These are phyloP conservation scores for Apotomis capreana DNA, from an alignment of 2,888 invertebrate species.

Conservation along the genomic window DNA sequence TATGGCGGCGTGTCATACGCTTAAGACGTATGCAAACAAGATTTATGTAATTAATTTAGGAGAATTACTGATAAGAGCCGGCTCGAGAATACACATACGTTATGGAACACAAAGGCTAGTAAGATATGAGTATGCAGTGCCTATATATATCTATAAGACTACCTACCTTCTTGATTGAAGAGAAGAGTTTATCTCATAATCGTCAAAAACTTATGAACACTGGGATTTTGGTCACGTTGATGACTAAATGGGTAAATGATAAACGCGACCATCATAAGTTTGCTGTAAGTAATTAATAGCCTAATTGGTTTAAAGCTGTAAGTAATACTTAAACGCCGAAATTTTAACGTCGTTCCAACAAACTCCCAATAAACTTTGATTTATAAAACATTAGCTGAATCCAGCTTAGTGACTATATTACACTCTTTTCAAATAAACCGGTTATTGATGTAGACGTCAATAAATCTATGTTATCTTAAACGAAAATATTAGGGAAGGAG, in stretches of 20 bases:
- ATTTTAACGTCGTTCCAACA: no score
- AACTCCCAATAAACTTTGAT: no score
- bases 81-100: slow-evolving; percentile 71
- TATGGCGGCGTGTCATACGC: slow-evolving; percentile 80
- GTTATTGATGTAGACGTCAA: not conserved
- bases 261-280: no score
- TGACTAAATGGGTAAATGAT: no score
- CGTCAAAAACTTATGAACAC: no score
- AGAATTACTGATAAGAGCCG: slow-evolving; percentile 72
- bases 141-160: slow-evolving; percentile 6
- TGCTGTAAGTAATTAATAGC: no score
- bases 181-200: not conserved
- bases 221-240: no score
- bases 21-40: slow-evolving; percentile 83
- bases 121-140: slow-evolving; percentile 1
- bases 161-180: not conserved
- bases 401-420: no score
- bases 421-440: no score
- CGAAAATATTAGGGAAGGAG: not conserved
- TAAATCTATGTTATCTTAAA: not conserved
- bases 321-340: no score
- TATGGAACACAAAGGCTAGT: slow-evolving; percentile 68
- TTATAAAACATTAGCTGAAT: no score
- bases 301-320: no score
- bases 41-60: slow-evolving; percentile 83